A percentile compares a stretch with the other conserved stretches of the same genome.
Evolutionary conservation across 2,797 vertebrate genomes (phyloP).

Genomic region (Oceanodroma leucorhoa): DNA sequence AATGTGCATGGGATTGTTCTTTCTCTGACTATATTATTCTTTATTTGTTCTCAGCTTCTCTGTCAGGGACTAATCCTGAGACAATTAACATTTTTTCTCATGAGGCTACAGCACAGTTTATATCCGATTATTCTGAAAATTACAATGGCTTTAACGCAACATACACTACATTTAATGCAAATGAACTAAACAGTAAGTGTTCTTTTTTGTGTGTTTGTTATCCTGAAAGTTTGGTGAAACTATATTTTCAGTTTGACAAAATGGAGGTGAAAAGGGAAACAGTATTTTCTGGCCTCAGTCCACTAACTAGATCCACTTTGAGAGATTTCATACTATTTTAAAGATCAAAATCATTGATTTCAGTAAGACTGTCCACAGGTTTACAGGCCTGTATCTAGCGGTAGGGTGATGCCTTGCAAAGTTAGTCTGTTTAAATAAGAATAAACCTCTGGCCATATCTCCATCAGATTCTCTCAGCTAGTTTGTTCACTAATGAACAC

Average conservation of each 20-base stretch:
- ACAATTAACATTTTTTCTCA: conserved; percentile 82
- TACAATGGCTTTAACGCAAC: conserved; percentile 81
- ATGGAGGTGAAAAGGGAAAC: background rate
- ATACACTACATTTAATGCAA: conserved; percentile 75
- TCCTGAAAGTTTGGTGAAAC: background rate
- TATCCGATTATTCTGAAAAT: conserved; percentile 70
- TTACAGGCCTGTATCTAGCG: background rate
- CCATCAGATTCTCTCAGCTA: background rate
- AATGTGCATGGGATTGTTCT: background rate
- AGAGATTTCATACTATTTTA: background rate
- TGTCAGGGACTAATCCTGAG: conserved; percentile 79
- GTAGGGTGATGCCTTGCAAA: background rate
- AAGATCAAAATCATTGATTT: background rate
- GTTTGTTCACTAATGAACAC: background rate
- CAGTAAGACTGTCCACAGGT: background rate
- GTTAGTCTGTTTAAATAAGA: background rate
- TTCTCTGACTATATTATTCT: background rate
- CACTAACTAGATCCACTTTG: background rate
- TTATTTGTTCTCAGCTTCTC: conserved; percentile 73
- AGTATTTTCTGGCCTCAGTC: background rate
- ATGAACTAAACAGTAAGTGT: conserved; percentile 79
- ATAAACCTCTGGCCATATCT: background rate
- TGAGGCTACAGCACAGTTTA: conserved; percentile 83
- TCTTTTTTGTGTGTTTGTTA: background rate
- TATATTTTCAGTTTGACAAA: background rate